These are phyloP conservation scores for Manis crassicaudata DNA, from an alignment of 2,797 vertebrate species.

Conservation along the genomic window DNA sequence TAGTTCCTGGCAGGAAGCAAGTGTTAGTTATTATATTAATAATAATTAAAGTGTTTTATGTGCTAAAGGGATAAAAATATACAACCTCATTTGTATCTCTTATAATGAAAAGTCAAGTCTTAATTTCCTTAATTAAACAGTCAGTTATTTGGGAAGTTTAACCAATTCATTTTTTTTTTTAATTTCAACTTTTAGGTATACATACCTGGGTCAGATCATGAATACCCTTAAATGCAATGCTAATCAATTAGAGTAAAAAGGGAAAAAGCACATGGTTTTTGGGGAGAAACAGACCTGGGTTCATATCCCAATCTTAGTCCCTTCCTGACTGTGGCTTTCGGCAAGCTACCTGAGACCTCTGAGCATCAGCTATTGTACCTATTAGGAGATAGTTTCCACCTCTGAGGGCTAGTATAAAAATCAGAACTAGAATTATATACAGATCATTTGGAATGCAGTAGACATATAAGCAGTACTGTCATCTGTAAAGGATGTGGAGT, in stretches of 20 bases:
- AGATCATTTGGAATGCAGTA: not conserved
- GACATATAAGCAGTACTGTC: not conserved
- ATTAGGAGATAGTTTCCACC: not conserved
- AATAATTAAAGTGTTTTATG: not conserved
- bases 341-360: not conserved
- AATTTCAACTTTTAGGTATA: not conserved
- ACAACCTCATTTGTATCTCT: not conserved
- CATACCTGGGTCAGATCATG: not conserved
- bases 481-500: not conserved
- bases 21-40: not conserved
- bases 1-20: not conserved
- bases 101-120: slow-evolving; percentile 10
- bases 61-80: not conserved
- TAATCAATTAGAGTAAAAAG: not conserved
- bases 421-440: not conserved
- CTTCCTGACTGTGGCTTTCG: not conserved
- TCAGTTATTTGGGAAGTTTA: not conserved
- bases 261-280: not conserved
- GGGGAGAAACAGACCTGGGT: not conserved
- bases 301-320: not conserved
- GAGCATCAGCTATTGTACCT: not conserved
- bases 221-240: not conserved
- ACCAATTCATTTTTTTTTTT: not conserved
- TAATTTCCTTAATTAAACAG: slow-evolving; percentile 18
- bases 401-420: not conserved